Evolutionary conservation across 1,140 invertebrate species (phyloP).

Genomic region (Agrilus planipennis): DNA sequence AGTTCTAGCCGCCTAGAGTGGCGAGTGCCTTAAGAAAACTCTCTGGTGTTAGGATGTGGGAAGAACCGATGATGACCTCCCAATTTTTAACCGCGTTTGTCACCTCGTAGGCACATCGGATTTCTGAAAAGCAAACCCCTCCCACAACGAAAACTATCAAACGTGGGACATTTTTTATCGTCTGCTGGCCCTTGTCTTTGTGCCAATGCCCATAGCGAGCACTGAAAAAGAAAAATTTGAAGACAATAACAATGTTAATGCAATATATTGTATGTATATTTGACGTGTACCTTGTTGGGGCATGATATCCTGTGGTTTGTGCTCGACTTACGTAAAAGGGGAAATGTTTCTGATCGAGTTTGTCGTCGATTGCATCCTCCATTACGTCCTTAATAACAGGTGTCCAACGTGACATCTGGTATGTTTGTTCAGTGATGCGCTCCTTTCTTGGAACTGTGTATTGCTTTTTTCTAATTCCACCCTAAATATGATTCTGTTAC

Average conservation of each 20-base stretch:
- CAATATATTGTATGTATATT: background rate
- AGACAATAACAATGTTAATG: background rate
- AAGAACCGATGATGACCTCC: constrained; percentile 97
- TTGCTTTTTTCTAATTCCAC: constrained; percentile 65
- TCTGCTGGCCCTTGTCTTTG: constrained; percentile 89
- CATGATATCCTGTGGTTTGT: constrained; percentile 76
- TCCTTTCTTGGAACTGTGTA: constrained; percentile 86
- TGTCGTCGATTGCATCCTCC: constrained; percentile 97
- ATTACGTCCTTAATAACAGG: constrained; percentile 96
- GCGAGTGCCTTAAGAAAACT: constrained; percentile 84
- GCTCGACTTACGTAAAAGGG: constrained; percentile 88
- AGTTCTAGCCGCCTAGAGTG: constrained; percentile 56
- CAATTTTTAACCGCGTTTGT: constrained; percentile 94
- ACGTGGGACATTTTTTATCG: constrained; percentile 91
- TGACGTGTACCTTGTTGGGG: constrained; percentile 67
- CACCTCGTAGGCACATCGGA: constrained; percentile 96
- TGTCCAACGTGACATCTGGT: constrained; percentile 99
- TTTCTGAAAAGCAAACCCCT: constrained; percentile 92
- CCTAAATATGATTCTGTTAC: constrained; percentile 15
- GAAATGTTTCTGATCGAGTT: constrained; percentile 91
- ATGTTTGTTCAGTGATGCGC: constrained; percentile 93
- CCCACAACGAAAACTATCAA: constrained; percentile 95
- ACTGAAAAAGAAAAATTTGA: constrained; percentile 40
- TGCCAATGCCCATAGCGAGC: constrained; percentile 99
- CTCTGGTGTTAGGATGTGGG: constrained; percentile 91